Evolutionary conservation across 2,888 invertebrate genomes (phyloP), one percentile per base, ranked within the genome.

Genomic region (Suillia variegata): DNA sequence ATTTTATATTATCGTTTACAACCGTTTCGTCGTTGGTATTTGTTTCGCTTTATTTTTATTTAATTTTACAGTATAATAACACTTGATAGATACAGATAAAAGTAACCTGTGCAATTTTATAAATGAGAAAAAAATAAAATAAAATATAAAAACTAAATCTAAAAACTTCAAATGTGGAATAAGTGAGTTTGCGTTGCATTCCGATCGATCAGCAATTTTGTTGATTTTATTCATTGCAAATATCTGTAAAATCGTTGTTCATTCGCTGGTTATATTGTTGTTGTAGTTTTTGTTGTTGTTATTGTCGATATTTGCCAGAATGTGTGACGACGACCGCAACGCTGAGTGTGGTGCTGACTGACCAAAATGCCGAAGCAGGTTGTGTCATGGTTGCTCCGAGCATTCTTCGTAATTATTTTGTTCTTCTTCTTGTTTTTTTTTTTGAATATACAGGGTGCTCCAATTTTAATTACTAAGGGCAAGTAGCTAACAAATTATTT

Each of bases 161-260:
- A n/a, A n/a, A n/a, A n/a, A n/a, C n/a, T n/a, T n/a, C n/a, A n/a
- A 12, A 38, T 13, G 38, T 38, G n/a, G 13, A 4, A 38, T 38
- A 38, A 38, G n/a, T 8, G n/a, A n/a, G n/a, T n/a, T n/a, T n/a
- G 3, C n/a, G 38, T n/a, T 38, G 38, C 38, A 38, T 38, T 38
- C 38, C 38, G 38, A n/a, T 13, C n/a, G 38, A 38, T 38, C 38
- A 38, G 38, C 38, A 38, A 38, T 38, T 38, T 38, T 38, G 38
- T 38, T 13, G 10, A 5, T 38, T 4, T 38, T 38, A 4, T n/a
- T n/a, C 5, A 31, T 31, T 31, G 5, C 31, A 8, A 8, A 8
- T 31, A 31, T 31, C 12, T 31, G 6, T 31, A 31, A 31, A 31
- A 8, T 31, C 31, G 12, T 5, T 38, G n/a, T 38, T 38, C n/a